These are phyloP conservation scores for Potamilus streckersoni DNA, from an alignment of 1,140 invertebrate species.

Conservation along the genomic window DNA sequence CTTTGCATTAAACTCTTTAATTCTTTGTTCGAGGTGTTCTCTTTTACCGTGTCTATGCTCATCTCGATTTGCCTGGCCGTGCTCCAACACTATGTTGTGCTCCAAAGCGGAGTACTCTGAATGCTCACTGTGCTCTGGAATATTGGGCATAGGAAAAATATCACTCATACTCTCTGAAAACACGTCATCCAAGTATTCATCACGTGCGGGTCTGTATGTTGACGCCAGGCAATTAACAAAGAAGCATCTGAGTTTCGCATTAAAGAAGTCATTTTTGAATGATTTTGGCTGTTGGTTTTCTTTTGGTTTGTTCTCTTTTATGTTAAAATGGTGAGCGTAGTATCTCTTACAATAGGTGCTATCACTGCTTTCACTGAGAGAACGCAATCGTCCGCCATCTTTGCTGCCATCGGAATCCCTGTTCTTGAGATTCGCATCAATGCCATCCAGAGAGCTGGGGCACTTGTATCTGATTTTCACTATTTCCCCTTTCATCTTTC, in stretches of 20 bases:
- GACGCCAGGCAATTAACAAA: conserved; percentile 5
- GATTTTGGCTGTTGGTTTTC: background rate
- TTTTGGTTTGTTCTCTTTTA: conserved; percentile 11
- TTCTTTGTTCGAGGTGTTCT: no score
- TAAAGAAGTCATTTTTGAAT: conserved; percentile 19
- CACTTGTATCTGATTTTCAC: conserved; percentile 22
- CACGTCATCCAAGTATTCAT: no score
- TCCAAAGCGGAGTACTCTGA: no score
- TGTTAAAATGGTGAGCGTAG: conserved; percentile 26
- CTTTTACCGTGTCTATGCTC: no score
- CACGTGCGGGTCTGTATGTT: no score
- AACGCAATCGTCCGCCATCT: conserved; percentile 10
- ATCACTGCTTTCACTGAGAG: conserved; percentile 18
- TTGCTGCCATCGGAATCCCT: conserved; percentile 8
- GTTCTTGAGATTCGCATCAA: no score
- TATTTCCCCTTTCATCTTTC: conserved; percentile 11
- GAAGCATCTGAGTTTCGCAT: conserved; percentile 21
- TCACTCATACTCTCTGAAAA: no score
- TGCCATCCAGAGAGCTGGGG: conserved; percentile 21
- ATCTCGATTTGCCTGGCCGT: no score
- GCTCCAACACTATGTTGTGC: no score
- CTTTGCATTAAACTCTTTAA: no score
- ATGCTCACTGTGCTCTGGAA: no score
- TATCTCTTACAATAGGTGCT: conserved; percentile 21
- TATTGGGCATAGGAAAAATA: no score